These are phyloP conservation scores for Avahi laniger DNA, from an alignment of 2,797 vertebrate genomes.

Conservation along the genomic window DNA sequence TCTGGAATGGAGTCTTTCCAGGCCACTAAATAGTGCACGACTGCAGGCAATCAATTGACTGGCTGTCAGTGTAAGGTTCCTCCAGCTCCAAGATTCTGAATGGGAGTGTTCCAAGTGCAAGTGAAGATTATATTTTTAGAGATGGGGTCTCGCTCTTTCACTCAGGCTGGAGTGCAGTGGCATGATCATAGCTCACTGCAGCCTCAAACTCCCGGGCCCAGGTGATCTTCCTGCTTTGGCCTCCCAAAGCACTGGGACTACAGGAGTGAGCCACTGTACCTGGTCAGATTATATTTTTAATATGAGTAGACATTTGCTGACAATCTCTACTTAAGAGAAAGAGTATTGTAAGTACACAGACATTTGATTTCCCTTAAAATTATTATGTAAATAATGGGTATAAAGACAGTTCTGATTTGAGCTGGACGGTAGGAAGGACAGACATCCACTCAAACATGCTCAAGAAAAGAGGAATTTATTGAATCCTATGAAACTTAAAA, in stretches of 20 bases:
- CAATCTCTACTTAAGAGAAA: background rate
- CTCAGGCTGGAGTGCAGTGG: background rate
- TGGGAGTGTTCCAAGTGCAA: background rate
- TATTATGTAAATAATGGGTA: background rate
- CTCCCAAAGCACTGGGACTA: background rate
- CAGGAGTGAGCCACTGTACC: background rate
- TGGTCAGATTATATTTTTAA: background rate
- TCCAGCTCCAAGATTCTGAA: background rate
- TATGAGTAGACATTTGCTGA: background rate
- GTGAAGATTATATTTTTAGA: background rate
- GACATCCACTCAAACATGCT: background rate
- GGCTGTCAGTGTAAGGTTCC: background rate
- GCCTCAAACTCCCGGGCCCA: background rate
- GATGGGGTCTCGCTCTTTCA: background rate
- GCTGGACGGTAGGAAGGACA: background rate
- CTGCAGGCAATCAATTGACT: background rate
- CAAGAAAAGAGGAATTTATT: background rate
- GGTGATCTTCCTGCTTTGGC: too few species aligned
- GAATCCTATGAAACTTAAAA: background rate
- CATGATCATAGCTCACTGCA: background rate
- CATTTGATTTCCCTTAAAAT: slow-evolving; percentile 5
- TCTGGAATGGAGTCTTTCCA: background rate
- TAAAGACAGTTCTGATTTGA: background rate
- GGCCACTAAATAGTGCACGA: background rate
- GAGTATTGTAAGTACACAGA: background rate